A percentile compares a stretch with the other conserved stretches of the same genome.
Conservation (phyloP, 2,113 vertebrate species). For the Phalacrocorax carbo region DNA sequence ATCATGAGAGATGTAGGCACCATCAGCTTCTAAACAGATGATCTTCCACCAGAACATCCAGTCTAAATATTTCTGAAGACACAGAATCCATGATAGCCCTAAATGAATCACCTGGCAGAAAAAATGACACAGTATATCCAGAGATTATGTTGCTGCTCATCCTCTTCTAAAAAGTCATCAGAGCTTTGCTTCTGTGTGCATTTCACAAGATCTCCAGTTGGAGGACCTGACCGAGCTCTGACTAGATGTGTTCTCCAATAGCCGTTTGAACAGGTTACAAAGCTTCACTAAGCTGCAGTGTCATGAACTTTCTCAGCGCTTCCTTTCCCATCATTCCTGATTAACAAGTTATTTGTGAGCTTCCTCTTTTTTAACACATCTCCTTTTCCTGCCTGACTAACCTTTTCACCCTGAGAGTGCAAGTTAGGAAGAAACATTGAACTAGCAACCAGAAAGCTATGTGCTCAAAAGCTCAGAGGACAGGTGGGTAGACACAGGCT, state of each 20-base stretch:
- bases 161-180: background rate
- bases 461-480: background rate
- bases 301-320: constrained; percentile 4
- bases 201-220: background rate
- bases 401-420: background rate
- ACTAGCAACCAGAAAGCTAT: background rate
- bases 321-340: constrained; percentile 19
- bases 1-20: background rate
- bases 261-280: constrained; percentile 15
- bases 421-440: background rate
- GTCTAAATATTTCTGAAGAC: background rate
- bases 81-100: background rate
- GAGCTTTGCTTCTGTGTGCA: background rate
- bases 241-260: background rate
- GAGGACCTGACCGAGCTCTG: background rate
- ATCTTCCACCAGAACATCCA: background rate
- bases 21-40: background rate
- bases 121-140: background rate
- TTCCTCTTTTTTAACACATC: background rate
- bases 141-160: background rate
- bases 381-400: constrained; percentile 30
- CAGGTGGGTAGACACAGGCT: background rate
- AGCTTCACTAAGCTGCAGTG: background rate
- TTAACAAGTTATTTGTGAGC: constrained; percentile 8
- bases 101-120: background rate